Conservation (phyloP, 2,113 vertebrate species). For the Tetrao urogallus region DNA sequence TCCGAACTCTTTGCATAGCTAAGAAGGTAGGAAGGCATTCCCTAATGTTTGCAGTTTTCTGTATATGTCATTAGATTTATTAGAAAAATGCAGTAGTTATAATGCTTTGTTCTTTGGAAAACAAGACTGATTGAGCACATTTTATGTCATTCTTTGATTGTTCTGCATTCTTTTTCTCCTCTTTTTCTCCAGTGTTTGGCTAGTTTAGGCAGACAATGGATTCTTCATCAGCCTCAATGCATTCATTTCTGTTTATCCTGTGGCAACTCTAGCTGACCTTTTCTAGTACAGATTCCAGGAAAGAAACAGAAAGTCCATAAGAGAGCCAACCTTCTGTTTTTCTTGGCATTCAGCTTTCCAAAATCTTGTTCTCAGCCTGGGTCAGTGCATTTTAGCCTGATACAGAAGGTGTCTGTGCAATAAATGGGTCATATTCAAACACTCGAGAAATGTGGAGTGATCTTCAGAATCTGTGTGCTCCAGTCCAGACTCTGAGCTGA, state of each 20-base stretch:
- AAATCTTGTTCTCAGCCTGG: neutral
- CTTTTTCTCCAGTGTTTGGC: neutral
- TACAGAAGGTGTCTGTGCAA: neutral
- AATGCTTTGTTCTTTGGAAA: neutral
- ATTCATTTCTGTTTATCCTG: neutral
- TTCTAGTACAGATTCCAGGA: neutral
- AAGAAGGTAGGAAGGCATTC: constrained; percentile 84
- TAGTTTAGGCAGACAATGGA: neutral
- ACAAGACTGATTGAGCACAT: neutral
- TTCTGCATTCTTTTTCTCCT: neutral
- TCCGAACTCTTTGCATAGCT: constrained; percentile 90
- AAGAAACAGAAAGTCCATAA: neutral
- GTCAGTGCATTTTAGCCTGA: neutral
- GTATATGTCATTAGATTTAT: neutral
- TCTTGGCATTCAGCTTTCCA: neutral
- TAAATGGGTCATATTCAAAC: neutral
- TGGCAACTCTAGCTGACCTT: neutral
- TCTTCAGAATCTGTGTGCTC: neutral
- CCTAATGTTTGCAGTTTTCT: neutral
- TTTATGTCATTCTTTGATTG: neutral
- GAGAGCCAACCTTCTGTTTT: neutral
- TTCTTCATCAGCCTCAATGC: neutral
- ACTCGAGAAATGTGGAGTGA: neutral
- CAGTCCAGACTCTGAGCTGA: neutral
- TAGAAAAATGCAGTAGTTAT: neutral